Evolutionary conservation across 2,113 vertebrate genomes (phyloP), one percentile per base, ranked within the genome.

Genomic region (Zeus faber): DNA sequence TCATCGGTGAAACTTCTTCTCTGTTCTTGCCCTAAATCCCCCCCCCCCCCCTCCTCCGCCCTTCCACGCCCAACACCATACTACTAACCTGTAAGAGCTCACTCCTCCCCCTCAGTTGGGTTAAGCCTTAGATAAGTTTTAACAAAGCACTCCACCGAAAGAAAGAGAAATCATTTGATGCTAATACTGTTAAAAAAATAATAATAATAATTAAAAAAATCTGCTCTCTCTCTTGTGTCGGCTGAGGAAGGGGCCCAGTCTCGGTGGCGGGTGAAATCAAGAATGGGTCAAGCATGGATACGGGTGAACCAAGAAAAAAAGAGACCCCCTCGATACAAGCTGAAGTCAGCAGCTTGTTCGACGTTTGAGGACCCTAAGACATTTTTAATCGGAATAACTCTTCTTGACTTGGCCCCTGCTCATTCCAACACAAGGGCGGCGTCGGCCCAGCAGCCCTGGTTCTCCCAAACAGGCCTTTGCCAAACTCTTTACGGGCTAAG

Each of bases 91-190:
- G 56, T 49, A 44, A 70, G 59, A 75, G 63, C 68, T 69, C 58
- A 25, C 70, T n/a, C 73, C 67, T 73, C 47, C 58, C 70, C 68
- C 46, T 46, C 73, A 77, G 69, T 40, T 24, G 44, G 53, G 65
- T 63, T 64, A 78, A 76, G 62, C 44, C 3, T 2, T 70, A 68
- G 65, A 70, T 45, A 46, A 51, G 51, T 50, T 50, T 53, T 24
- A 54, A 62, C 0, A 5, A 62, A 68, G 74, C 79, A 80, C 82
- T 74, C 54, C 76, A 77, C 77, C 77, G 82, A 82, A 82, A 82
- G 74, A 25, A 48, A 68, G 20, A 35, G 4, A 74, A 76, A 84
- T 77, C 77, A 80, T 84, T 84, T 82, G 74, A 82, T 70, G n/a
- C n/a, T n/a, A n/a, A n/a, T n/a, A n/a, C n/a, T n/a, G n/a, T n/a